Percentiles rank a stretch among this genome's conserved stretches.
These are phyloP conservation scores for Vanessa tameamea DNA, from an alignment of 1,140 invertebrate genomes.

Conservation along the genomic window DNA sequence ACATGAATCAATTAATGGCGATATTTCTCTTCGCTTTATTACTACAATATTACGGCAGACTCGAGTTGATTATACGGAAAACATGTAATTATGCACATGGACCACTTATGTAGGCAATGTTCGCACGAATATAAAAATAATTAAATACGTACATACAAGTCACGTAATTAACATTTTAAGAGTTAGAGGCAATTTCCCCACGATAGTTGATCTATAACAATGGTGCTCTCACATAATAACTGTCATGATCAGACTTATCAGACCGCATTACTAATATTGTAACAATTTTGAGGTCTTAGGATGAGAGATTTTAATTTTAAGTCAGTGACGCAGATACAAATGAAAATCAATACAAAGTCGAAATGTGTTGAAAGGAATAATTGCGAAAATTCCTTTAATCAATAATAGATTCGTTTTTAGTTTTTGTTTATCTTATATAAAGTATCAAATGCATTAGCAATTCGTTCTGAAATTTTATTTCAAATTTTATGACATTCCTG, in stretches of 20 bases:
- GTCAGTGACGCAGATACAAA: not conserved
- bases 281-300: slow-evolving; percentile 11
- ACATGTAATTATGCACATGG: slow-evolving; percentile 34
- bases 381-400: no score
- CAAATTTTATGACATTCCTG: no score
- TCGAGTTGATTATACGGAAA: slow-evolving; percentile 34
- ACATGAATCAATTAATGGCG: not conserved
- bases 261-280: slow-evolving; percentile 26
- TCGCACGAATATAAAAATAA: slow-evolving; percentile 53
- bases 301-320: not conserved
- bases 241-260: slow-evolving; percentile 26
- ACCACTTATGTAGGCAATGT: slow-evolving; percentile 41
- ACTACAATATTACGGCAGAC: slow-evolving; percentile 10
- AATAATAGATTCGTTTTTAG: no score
- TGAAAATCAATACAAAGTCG: no score
- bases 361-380: no score
- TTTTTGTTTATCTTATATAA: no score
- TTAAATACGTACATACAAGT: slow-evolving; percentile 34
- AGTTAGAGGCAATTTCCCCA: slow-evolving; percentile 57
- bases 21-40: slow-evolving; percentile 3
- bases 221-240: slow-evolving; percentile 38
- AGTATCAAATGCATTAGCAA: no score
- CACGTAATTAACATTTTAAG: slow-evolving; percentile 63
- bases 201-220: slow-evolving; percentile 42
- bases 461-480: no score